Evolutionary conservation across 2,113 vertebrate species (phyloP).

Genomic region (Pituophis catenifer): DNA sequence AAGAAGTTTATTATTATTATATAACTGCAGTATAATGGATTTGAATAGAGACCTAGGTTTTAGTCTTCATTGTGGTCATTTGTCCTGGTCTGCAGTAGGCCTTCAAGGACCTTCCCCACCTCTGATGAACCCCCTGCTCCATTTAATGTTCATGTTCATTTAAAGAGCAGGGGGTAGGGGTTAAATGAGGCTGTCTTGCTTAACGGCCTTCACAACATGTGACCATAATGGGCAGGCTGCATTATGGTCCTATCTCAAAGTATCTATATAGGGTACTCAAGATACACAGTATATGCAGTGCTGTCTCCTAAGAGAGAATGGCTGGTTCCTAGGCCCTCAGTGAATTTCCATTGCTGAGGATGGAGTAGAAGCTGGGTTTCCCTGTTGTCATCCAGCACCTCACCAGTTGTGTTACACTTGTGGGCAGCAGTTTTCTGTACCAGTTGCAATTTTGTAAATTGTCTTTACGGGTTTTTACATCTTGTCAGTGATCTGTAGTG

Average conservation of each 20-base stretch:
- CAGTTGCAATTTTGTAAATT: not conserved
- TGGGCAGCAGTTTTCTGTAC: not conserved
- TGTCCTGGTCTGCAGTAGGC: not conserved
- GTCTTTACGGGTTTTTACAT: not conserved
- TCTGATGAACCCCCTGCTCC: not conserved
- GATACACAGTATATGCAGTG: not conserved
- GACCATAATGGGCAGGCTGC: not conserved
- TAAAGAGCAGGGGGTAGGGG: not conserved
- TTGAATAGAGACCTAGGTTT: conserved; percentile 18
- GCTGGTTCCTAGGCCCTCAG: not conserved
- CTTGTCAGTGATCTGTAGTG: not conserved
- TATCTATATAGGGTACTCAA: not conserved
- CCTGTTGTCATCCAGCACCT: not conserved
- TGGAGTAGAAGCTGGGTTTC: not conserved
- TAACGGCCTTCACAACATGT: not conserved
- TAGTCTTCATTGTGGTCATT: not conserved
- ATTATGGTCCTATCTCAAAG: not conserved
- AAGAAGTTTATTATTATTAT: not conserved
- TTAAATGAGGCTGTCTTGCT: not conserved
- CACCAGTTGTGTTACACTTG: not conserved
- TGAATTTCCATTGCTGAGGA: not conserved
- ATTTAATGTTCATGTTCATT: not conserved
- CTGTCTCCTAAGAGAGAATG: not conserved
- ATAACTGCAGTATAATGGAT: not conserved
- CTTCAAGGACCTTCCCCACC: not conserved